Base-by-base conservation (phyloP, 2,888 invertebrate species). In the Galerucella pusilla region DNA sequence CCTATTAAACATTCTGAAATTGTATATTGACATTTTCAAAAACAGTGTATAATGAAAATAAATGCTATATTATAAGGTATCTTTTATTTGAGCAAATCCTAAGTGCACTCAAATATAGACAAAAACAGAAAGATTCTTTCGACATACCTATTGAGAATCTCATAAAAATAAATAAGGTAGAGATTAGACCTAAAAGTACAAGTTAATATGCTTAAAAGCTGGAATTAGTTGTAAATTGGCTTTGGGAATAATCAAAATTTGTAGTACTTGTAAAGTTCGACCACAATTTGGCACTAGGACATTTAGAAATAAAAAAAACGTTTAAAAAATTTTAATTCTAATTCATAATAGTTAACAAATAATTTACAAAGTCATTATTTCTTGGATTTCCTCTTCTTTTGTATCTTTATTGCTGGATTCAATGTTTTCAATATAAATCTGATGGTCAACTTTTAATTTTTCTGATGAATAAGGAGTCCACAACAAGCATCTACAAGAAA, bases 391-490 rank as follows among this genome's bases (percentile, higher is more conserved):
- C 45, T 84, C 84, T 10, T 84, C 85, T 46, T 84, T 84, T 54
- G 75, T 81, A 6, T 79, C 80, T 42, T 81, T 80, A 57, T 81
- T 78, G 16, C 76, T 79, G 61, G 81, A 77, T 42, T 82, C 78
- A 69, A 71, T 72, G 20, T 78, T 74, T 9, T 78, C 79, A 10
- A 85, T 75, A 77, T 88, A 87, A 9, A 80, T 35, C 25, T 81
- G 80, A 79, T 86, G 91, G 86, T 94, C 91, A 28, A 95, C 89
- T 87, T 92, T 94, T 0, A 95, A 88, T 80, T 88, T 90, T 85
- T 94, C 96, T 42, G 85, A 82, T 7, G 93, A 91, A 5, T 93
- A 93, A 0, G 92, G 91, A 82, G 92, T 91, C 75, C 88, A 87
- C 66, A 94, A 84, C 10, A 91, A 82, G 78, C 93, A 92, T 81